Conservation (phyloP, 2,797 vertebrate genomes). For the Cyclura pinguis region DNA sequence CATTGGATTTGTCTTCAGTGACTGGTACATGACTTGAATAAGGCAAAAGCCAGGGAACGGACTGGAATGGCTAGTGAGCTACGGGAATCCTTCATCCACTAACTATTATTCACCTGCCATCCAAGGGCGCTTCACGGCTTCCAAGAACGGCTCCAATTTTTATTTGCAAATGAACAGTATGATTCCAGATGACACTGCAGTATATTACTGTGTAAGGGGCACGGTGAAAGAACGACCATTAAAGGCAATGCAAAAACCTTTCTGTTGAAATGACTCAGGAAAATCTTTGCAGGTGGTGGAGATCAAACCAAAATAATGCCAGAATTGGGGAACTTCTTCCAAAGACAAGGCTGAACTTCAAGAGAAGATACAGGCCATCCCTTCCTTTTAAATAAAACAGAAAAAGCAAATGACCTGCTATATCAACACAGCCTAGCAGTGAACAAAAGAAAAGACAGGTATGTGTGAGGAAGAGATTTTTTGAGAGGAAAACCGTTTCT, state of each 20-base stretch:
- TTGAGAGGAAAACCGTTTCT: too few species aligned
- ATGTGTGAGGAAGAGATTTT: too few species aligned
- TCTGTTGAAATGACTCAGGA: not conserved
- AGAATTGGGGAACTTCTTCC: not conserved
- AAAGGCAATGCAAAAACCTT: not conserved
- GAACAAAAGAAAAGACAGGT: too few species aligned
- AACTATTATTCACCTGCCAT: conserved; percentile 17
- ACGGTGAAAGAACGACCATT: not conserved
- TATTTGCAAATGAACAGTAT: conserved; percentile 45
- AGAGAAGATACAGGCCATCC: too few species aligned
- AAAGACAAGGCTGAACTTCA: too few species aligned
- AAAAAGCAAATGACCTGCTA: too few species aligned
- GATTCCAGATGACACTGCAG: conserved; percentile 3
- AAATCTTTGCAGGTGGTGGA: not conserved
- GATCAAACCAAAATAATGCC: not conserved
- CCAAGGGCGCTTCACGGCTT: conserved; percentile 30
- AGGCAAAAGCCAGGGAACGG: conserved; percentile 5
- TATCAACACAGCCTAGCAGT: too few species aligned
- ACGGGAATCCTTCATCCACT: not conserved
- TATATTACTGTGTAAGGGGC: conserved; percentile 40
- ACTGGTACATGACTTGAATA: not conserved
- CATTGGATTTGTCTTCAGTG: not conserved
- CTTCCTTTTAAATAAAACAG: too few species aligned
- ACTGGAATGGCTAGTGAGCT: not conserved
- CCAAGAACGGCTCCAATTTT: conserved; percentile 27